Evolutionary conservation across 2,113 vertebrate genomes (phyloP), one percentile per base, ranked within the genome.

Genomic region (Trinectes maculatus): DNA sequence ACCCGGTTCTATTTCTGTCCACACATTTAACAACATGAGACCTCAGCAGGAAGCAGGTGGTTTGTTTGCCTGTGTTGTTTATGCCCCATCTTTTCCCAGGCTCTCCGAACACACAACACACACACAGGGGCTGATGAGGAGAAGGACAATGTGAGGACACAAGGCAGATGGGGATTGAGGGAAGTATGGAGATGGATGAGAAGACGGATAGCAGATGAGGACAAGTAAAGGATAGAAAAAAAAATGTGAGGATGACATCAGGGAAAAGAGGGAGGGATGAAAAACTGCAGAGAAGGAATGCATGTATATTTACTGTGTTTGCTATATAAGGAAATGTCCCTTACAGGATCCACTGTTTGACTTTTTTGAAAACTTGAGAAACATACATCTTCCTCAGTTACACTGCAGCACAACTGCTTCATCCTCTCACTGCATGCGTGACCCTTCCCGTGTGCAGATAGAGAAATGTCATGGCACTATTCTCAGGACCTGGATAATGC

Each of bases 31-130:
- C 75, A 85, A 77, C 84, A 78, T 16, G 49, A 81, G 64, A 64
- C 48, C 78, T 77, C 58, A 25, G 85, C 85, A 89, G 89, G 91
- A 91, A 90, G 89, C 89, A 91, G 89, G 86, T 89, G 89, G 81
- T 78, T 84, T 57, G 78, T 87, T 83, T 87, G 83, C 75, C 51
- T 51, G 66, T 47, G 49, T 79, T 85, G 78, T 90, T 90, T 87
- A 85, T 87, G 77, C 47, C 83, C 85, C 43, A 31, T 87, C 70
- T 79, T 85, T 84, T 83, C 82, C 64, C 80, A 83, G 79, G 71
- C 78, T 69, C 57, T 48, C 18, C 22, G 18, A 16, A 13, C 12
- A 8, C 46, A 70, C 43, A 34, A 33, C 15, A 44, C 46, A 40
- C 52, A 48, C 53, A 55, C 37, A 24, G 19, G 46, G 55, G 53